Conservation (phyloP, 2,797 vertebrate species). For the Leptoclinus maculatus region DNA sequence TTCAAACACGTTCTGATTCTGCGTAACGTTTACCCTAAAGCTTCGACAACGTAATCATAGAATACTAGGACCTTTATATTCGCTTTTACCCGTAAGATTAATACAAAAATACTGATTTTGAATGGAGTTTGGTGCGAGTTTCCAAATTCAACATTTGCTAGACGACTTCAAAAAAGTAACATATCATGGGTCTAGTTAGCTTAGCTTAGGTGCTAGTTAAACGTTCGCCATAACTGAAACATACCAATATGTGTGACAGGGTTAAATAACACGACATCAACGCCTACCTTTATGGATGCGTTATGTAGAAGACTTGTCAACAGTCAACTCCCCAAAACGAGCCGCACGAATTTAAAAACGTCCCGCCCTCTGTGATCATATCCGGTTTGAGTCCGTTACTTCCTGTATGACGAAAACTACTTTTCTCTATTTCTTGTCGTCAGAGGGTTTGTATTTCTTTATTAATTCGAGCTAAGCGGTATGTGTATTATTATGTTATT, state of each 20-base stretch:
- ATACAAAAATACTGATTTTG: background rate
- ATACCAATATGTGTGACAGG: background rate
- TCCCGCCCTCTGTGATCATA: constrained; percentile 39
- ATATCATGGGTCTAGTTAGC: background rate
- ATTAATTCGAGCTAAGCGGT: accelerated
- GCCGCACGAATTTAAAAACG: constrained; percentile 54
- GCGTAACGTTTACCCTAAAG: background rate
- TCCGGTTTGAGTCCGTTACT: constrained; percentile 32
- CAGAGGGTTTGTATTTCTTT: accelerated
- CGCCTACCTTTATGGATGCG: constrained; percentile 49
- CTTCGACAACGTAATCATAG: background rate
- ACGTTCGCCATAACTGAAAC: background rate
- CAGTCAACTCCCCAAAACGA: constrained; percentile 14
- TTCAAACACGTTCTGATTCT: background rate
- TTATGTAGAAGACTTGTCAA: background rate
- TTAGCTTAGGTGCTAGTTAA: background rate
- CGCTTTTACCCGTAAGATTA: background rate
- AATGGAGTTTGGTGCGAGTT: constrained; percentile 1
- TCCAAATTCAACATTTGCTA: background rate
- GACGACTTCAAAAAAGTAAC: background rate
- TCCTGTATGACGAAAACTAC: constrained; percentile 19
- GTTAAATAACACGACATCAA: background rate
- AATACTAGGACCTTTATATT: background rate
- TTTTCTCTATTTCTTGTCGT: background rate
- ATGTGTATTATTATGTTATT: background rate